phyloP scores from a whole-genome alignment of 2,888 invertebrate species.

The Polylopha cassiicola region DNA sequence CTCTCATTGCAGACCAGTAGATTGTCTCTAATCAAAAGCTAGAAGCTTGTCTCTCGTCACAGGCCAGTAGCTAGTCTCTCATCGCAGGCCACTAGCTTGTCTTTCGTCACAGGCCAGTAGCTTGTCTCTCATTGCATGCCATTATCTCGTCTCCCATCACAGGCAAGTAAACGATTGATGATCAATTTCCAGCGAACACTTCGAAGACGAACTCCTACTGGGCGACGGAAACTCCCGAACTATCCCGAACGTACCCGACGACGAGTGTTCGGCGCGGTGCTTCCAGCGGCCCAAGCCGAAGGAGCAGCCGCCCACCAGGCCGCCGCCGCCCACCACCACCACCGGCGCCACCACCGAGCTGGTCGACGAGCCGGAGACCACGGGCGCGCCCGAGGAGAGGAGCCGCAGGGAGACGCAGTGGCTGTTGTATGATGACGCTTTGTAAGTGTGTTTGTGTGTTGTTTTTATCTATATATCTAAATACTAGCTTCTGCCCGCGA shows the following conservation, averaged over 20 bases:
- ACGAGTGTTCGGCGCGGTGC: slow-evolving; percentile 22
- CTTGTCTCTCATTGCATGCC: neutral
- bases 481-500: too few species aligned
- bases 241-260: slow-evolving; percentile 36
- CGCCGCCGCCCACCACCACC: slow-evolving; percentile 11
- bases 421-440: neutral
- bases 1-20: too few species aligned
- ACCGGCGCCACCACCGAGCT: slow-evolving; percentile 20
- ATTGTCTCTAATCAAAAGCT: too few species aligned
- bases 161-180: too few species aligned
- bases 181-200: slow-evolving; percentile 64
- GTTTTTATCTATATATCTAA: too few species aligned
- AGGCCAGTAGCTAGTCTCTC: too few species aligned
- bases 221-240: slow-evolving; percentile 78
- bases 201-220: slow-evolving; percentile 82
- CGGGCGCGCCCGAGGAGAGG: neutral
- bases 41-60: too few species aligned
- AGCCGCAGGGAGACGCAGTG: neutral
- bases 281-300: slow-evolving; percentile 21
- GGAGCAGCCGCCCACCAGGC: slow-evolving; percentile 21
- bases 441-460: neutral
- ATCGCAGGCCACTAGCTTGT: too few species aligned
- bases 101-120: too few species aligned
- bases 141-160: neutral
- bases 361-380: slow-evolving; percentile 16